A percentile compares a stretch with the other conserved stretches of the same genome.
Evolutionary conservation across 2,888 invertebrate species (phyloP).

Genomic region (Drosophila barbarae): DNA sequence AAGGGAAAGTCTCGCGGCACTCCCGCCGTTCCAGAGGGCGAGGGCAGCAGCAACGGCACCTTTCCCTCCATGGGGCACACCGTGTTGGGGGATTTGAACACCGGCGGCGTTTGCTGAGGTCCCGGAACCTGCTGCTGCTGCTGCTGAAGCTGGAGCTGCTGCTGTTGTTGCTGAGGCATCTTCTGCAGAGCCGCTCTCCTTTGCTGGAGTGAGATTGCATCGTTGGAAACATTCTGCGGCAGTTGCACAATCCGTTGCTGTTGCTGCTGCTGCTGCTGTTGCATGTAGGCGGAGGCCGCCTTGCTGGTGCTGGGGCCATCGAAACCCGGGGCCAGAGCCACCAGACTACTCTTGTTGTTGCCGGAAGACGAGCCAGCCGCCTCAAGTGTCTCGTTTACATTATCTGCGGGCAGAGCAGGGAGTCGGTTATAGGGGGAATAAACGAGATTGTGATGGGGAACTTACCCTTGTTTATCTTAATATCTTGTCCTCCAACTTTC

Average conservation of each 20-base stretch:
- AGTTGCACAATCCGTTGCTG: constrained; percentile 56
- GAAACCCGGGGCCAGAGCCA: constrained; percentile 58
- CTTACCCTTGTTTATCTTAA: constrained; percentile 77
- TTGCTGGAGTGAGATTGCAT: constrained; percentile 72
- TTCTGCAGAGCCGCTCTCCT: constrained; percentile 53
- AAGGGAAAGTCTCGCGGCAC: constrained; percentile 86
- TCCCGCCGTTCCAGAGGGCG: constrained; percentile 79
- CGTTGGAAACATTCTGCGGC: constrained; percentile 55
- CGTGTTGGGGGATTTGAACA: constrained; percentile 90
- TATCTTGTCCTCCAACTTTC: constrained; percentile 86
- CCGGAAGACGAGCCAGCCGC: constrained; percentile 72
- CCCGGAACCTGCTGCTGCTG: constrained; percentile 40
- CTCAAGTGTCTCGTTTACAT: constrained; percentile 68
- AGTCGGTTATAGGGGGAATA: not conserved
- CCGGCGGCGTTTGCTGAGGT: constrained; percentile 55
- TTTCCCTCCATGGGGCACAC: constrained; percentile 92
- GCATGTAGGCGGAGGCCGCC: constrained; percentile 67
- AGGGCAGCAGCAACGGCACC: constrained; percentile 82
- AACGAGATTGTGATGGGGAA: not conserved
- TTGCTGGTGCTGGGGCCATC: constrained; percentile 69
- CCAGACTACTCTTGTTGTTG: constrained; percentile 56
- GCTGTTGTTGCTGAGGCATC: constrained; percentile 54
- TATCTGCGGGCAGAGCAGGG: constrained; percentile 52
- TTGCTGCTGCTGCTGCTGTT: constrained; percentile 60
- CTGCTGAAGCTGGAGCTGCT: constrained; percentile 48